Evolutionary conservation across 2,888 invertebrate genomes (phyloP), one percentile per base, ranked within the genome.

Genomic region (Drosophila yooni): DNA sequence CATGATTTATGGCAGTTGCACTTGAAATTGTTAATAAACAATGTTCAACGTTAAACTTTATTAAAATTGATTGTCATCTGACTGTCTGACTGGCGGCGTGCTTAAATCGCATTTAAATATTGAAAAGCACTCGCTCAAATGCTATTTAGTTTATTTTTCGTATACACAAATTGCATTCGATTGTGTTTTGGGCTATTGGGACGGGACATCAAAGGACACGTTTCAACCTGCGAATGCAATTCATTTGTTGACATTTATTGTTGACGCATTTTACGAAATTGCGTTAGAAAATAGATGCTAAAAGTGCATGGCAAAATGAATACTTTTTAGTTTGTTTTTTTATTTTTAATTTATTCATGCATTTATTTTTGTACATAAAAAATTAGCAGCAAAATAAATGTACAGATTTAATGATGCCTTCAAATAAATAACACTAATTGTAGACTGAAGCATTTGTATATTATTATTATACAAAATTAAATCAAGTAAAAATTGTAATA

Each of bases 1-100:
- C 40, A 64, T 74, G 82, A 81, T 81, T 81, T 84, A 81, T 84
- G 74, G 53, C 43, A 52, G 60, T 84, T 71, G 65, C 60, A 74
- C 67, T 74, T 74, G 62, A 73, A 79, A 59, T 50, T 51, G 57
- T 67, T 51, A 66, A 52, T 59, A 62, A 54, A 51, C 59, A 66
- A 68, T 51, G 62, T 68, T 59, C 3, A 70, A 68, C 34, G 46
- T 61, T 66, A 66, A 77, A 70, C 69, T 78, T 71, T 63, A 82
- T 84, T 78, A 53, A 81, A 82, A 82, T 70, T 72, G 71, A 84
- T 74, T 78, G 67, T 61, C 65, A 60, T 50, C 64, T 76, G 64
- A 48, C 62, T 68, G 21, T 21, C 21, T 21, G 21, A 21, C 21
- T 21, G 21, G 21, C 21, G 63, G 29, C 36, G 18, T 46, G 8